Evolutionary conservation across 2,113 vertebrate species (phyloP).

Genomic region (Hippocampus barbouri): DNA sequence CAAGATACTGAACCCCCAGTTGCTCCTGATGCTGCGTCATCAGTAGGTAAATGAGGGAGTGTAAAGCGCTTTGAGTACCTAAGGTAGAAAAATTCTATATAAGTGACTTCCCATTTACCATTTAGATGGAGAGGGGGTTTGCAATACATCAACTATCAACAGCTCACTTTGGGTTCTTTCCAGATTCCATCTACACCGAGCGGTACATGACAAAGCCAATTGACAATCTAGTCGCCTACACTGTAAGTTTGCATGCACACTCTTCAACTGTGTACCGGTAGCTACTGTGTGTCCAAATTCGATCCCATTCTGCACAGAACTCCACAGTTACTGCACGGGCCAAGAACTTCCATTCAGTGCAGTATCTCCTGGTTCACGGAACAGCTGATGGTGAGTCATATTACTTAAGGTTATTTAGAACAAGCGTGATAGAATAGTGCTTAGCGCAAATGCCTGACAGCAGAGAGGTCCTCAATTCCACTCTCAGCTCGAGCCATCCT

Average conservation of each 20-base stretch:
- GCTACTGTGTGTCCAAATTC: neutral
- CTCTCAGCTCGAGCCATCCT: too few species aligned
- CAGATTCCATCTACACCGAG: conserved; percentile 83
- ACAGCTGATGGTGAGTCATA: conserved; percentile 90
- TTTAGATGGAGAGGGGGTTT: too few species aligned
- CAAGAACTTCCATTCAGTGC: conserved; percentile 85
- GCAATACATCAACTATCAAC: neutral
- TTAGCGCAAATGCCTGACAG: neutral
- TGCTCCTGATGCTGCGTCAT: too few species aligned
- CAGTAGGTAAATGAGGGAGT: too few species aligned
- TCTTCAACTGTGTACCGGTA: too few species aligned
- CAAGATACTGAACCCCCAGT: too few species aligned
- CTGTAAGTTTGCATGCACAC: conserved; percentile 67
- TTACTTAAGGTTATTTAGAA: neutral
- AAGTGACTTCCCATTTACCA: too few species aligned
- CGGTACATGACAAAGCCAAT: conserved; percentile 88
- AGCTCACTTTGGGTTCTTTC: neutral
- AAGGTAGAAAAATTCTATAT: too few species aligned
- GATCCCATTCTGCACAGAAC: conserved; percentile 71
- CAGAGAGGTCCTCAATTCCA: neutral
- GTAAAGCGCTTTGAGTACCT: too few species aligned
- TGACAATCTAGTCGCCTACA: conserved; percentile 75
- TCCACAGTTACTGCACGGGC: conserved; percentile 91
- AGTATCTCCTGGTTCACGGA: conserved; percentile 96
- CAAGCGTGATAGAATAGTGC: neutral